Percentiles rank a stretch among this genome's conserved stretches.
Evolutionary conservation across 2,888 invertebrate genomes (phyloP).

Genomic region (Mayetiola destructor): DNA sequence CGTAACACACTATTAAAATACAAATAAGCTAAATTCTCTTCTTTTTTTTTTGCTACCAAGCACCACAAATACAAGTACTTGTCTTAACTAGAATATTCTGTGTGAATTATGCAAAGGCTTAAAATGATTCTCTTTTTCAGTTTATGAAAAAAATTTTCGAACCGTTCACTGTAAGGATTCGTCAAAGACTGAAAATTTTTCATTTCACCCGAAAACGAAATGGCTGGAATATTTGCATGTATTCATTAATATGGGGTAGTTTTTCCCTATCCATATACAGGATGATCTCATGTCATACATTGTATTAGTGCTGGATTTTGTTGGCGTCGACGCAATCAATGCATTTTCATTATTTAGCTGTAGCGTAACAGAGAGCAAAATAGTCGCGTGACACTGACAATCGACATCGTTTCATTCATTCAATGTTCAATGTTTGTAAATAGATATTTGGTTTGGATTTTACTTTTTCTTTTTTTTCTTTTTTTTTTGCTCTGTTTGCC

Average conservation of each 20-base stretch:
- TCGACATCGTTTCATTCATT: background rate
- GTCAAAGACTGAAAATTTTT: constrained; percentile 17
- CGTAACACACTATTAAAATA: background rate
- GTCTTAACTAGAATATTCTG: background rate
- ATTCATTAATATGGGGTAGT: background rate
- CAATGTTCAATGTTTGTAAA: constrained; percentile 9
- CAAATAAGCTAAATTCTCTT: constrained; percentile 1
- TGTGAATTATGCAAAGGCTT: background rate
- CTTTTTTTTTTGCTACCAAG: background rate
- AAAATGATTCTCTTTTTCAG: background rate
- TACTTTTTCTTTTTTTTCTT: no score
- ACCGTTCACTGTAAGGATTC: constrained; percentile 16
- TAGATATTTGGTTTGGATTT: background rate
- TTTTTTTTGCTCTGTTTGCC: no score
- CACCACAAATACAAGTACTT: background rate
- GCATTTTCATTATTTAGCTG: background rate
- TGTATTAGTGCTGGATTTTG: background rate
- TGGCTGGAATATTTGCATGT: background rate
- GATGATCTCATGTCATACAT: background rate
- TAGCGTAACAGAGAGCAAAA: background rate
- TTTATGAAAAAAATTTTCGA: no score
- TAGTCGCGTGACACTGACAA: background rate
- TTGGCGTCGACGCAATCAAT: background rate
- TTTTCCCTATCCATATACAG: background rate
- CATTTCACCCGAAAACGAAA: background rate